These are phyloP conservation scores for Microplitis mediator DNA, from an alignment of 1,140 invertebrate genomes.

Conservation along the genomic window DNA sequence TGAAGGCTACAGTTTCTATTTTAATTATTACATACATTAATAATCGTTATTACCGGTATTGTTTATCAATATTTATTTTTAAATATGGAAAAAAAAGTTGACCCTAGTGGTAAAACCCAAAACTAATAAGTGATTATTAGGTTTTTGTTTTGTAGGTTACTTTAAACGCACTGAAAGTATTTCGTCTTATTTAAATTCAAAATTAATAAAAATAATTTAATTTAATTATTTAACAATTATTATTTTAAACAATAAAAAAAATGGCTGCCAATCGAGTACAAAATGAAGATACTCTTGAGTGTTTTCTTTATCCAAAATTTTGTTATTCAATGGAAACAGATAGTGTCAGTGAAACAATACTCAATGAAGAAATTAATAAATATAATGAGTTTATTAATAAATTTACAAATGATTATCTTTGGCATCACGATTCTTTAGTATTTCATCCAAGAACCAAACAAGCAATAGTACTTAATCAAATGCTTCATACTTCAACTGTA, in stretches of 20 bases:
- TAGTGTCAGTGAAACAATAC: conserved; percentile 45
- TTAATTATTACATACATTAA: too few relatives aligned
- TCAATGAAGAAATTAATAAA: conserved; percentile 52
- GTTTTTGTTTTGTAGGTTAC: too few relatives aligned
- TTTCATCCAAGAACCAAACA: conserved; percentile 61
- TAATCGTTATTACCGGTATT: too few relatives aligned
- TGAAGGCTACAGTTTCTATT: too few relatives aligned
- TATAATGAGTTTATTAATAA: conserved; percentile 48
- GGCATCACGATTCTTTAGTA: conserved; percentile 72
- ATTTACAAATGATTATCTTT: conserved; percentile 64
- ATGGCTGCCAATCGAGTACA: conserved; percentile 28
- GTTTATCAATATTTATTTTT: not conserved
- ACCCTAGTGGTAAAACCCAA: too few relatives aligned
- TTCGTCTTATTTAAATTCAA: too few relatives aligned
- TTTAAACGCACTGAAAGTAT: too few relatives aligned
- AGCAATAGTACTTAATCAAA: conserved; percentile 55
- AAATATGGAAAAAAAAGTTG: too few relatives aligned
- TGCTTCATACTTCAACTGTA: conserved; percentile 49
- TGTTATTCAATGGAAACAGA: conserved; percentile 52
- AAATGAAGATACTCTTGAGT: conserved; percentile 74
- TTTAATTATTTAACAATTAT: too few relatives aligned
- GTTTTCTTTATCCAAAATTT: conserved; percentile 69
- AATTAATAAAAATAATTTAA: too few relatives aligned
- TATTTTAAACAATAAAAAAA: too few relatives aligned
- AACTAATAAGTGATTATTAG: too few relatives aligned